Percentiles rank a stretch among this genome's conserved stretches.
These are phyloP conservation scores for Mesorhabditis sp. DNA, from an alignment of 2,888 invertebrate species.

Conservation along the genomic window DNA sequence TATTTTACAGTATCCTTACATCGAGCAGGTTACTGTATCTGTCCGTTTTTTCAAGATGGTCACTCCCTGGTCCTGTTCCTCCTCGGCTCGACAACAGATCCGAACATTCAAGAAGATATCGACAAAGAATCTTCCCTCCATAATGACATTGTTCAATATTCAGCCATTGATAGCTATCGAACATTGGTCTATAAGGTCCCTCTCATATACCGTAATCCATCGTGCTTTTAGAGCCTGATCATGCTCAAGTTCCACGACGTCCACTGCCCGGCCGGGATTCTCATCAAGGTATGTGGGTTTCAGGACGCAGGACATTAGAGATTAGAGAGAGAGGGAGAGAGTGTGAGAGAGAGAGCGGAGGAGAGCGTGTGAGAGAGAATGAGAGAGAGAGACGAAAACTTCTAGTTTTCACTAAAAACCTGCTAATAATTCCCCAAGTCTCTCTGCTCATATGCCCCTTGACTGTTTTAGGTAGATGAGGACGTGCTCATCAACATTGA, in stretches of 20 bases:
- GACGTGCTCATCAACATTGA: neutral
- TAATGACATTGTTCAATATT: constrained; percentile 3
- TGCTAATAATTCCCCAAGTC: too few relatives aligned
- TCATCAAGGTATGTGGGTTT: too few relatives aligned
- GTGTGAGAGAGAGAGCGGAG: neutral
- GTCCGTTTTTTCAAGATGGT: neutral
- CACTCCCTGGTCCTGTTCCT: neutral
- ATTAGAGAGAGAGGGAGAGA: neutral
- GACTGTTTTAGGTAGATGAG: neutral
- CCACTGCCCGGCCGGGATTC: neutral
- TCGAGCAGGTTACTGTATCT: too few relatives aligned
- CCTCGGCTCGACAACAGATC: neutral
- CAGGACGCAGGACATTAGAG: too few relatives aligned
- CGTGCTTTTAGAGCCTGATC: neutral
- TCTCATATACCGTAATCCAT: neutral
- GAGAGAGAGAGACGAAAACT: too few relatives aligned
- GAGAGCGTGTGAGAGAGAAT: too few relatives aligned
- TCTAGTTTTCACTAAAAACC: too few relatives aligned
- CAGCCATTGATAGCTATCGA: constrained; percentile 2
- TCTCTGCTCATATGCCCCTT: too few relatives aligned
- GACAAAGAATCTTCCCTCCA: neutral
- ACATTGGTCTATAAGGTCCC: neutral
- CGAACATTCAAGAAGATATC: neutral
- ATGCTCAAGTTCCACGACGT: neutral
- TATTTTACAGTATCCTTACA: too few relatives aligned